Evolutionary conservation across 2,888 invertebrate species (phyloP).

Genomic region (Apotomis capreana): DNA sequence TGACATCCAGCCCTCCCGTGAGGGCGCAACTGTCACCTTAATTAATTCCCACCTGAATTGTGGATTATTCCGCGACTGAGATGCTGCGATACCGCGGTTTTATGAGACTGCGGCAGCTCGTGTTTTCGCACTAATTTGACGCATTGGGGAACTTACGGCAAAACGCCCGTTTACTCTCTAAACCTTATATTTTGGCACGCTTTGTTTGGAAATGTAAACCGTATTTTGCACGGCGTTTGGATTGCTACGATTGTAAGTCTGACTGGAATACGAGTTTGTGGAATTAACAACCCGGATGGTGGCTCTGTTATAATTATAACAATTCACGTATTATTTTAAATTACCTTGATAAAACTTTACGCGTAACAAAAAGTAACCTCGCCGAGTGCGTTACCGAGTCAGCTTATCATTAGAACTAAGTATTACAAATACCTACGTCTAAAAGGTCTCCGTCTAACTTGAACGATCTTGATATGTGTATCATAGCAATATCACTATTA

Average conservation of each 20-base stretch:
- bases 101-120: conserved; percentile 33
- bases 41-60: conserved; percentile 43
- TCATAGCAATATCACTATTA: too few relatives aligned
- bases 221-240: not conserved
- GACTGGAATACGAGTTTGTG: not conserved
- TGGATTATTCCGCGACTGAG: conserved; percentile 28
- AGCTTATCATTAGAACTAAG: not conserved
- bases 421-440: not conserved
- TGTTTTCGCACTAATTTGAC: conserved; percentile 41
- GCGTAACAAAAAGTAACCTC: not conserved
- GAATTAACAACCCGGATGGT: not conserved
- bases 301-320: not conserved
- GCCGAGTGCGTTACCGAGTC: not conserved
- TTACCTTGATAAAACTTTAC: conserved; percentile 8
- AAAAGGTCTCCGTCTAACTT: too few relatives aligned
- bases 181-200: not conserved
- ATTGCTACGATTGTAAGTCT: not conserved
- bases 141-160: conserved; percentile 27
- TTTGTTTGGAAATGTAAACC: not conserved
- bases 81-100: conserved; percentile 31
- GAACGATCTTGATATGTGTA: not conserved
- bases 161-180: not conserved
- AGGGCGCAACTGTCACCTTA: conserved; percentile 41
- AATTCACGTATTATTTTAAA: not conserved
- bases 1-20: conserved; percentile 37